A percentile compares a stretch with the other conserved stretches of the same genome.
These are phyloP conservation scores for Ophiothrix spiculata DNA, from an alignment of 35 echinoderm and acorn worm genomes.

Conservation along the genomic window DNA sequence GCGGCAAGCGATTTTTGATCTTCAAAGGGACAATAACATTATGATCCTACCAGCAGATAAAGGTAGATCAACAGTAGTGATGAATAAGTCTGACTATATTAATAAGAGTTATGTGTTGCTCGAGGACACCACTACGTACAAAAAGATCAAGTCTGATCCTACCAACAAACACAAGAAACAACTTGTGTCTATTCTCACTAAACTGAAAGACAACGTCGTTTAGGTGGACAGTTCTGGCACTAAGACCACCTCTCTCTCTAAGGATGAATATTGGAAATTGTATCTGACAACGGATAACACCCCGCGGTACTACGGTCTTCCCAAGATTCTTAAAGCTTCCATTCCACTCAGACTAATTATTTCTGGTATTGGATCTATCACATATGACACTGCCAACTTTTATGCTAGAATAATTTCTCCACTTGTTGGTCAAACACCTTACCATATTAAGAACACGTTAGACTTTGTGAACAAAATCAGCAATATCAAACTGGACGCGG, in stretches of 20 bases:
- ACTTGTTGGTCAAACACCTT: not conserved
- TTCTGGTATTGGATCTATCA: not conserved
- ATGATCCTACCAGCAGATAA: not conserved
- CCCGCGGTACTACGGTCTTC: not conserved
- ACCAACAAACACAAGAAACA: not conserved
- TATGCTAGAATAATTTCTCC: not conserved
- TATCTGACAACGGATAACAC: not conserved
- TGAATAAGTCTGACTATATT: constrained; percentile 2
- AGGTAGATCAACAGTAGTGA: constrained; percentile 5
- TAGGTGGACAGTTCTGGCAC: not conserved
- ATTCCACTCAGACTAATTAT: not conserved
- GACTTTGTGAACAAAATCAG: not conserved
- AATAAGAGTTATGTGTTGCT: not conserved
- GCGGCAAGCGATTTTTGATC: not conserved
- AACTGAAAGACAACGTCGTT: not conserved
- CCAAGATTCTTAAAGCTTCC: not conserved
- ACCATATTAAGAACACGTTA: not conserved
- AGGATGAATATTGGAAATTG: not conserved
- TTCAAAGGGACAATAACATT: not conserved
- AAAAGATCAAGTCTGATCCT: not conserved
- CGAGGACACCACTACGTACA: not conserved
- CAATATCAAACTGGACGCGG: not conserved
- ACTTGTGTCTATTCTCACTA: not conserved
- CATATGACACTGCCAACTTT: not conserved
- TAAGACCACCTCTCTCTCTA: not conserved